Conservation (phyloP, 2,888 invertebrate species). For the Melieria picta region DNA sequence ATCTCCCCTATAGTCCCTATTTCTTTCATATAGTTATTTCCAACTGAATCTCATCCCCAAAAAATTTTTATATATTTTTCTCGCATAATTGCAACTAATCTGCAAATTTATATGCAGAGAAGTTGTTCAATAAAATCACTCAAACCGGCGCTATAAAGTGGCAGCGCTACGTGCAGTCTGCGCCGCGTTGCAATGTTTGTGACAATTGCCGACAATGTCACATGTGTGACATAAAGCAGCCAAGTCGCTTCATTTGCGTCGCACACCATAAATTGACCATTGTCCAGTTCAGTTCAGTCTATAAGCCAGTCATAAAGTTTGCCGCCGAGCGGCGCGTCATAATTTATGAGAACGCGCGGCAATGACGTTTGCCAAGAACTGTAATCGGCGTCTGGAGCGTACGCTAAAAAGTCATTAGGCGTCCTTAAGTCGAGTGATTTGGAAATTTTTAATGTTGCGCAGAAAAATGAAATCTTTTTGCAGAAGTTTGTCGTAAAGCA, state of each 20-base stretch:
- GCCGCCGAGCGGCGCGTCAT: neutral
- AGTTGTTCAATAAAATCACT: constrained; percentile 52
- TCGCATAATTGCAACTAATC: constrained; percentile 43
- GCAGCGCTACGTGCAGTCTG: neutral
- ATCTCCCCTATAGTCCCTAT: neutral
- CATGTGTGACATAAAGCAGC: too few species aligned
- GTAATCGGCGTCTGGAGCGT: constrained; percentile 13
- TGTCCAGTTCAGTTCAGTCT: constrained; percentile 36
- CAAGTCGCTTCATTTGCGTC: constrained; percentile 11
- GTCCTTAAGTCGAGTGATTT: constrained; percentile 25
- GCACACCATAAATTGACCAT: constrained; percentile 25
- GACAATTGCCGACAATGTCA: too few species aligned
- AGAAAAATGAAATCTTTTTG: neutral
- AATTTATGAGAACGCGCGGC: constrained; percentile 14
- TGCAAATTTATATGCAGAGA: constrained; percentile 52
- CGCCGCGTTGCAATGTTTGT: too few species aligned
- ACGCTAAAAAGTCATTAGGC: constrained; percentile 27
- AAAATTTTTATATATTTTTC: constrained; percentile 25
- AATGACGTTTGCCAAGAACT: neutral
- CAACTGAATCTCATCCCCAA: constrained; percentile 12
- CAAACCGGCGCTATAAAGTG: constrained; percentile 35
- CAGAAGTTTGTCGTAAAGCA: constrained; percentile 15
- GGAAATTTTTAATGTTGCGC: constrained; percentile 22
- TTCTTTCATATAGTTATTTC: neutral
- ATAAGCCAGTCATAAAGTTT: constrained; percentile 34